Conservation (phyloP, 2,888 invertebrate species). For the Eupithecia abbreviata region DNA sequence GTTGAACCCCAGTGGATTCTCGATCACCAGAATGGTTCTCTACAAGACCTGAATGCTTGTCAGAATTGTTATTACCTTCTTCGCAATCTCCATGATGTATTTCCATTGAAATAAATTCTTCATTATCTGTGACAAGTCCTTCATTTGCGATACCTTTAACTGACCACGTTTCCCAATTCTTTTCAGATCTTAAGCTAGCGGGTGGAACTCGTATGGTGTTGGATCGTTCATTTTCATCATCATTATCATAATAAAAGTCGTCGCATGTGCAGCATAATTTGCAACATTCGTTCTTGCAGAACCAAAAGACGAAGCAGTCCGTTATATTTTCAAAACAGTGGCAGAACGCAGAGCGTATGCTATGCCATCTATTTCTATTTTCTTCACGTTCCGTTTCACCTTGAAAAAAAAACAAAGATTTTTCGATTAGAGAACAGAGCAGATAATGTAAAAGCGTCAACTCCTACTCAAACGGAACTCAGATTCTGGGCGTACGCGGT, state of each 20-base stretch:
- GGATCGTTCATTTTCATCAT: not conserved
- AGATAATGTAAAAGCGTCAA: no score
- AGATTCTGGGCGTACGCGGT: no score
- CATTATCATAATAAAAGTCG: slow-evolving; percentile 12
- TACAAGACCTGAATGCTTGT: not conserved
- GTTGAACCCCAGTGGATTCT: not conserved
- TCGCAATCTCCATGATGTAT: not conserved
- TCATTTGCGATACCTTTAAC: not conserved
- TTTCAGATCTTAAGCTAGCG: not conserved
- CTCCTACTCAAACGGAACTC: no score
- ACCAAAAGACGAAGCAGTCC: slow-evolving; percentile 31
- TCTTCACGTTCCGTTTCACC: slow-evolving; percentile 1
- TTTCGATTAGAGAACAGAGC: not conserved
- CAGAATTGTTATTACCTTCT: not conserved
- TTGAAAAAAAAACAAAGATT: not conserved
- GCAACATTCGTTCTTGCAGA: slow-evolving; percentile 29
- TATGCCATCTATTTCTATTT: slow-evolving; percentile 24
- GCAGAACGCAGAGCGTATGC: slow-evolving; percentile 9
- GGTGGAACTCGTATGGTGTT: not conserved
- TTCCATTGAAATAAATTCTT: not conserved
- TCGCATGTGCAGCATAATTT: slow-evolving; percentile 26
- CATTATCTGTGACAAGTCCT: not conserved
- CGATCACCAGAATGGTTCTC: not conserved
- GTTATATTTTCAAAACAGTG: slow-evolving; percentile 14
- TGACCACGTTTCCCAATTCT: not conserved